Base-by-base conservation (phyloP, 1,140 invertebrate species). In the Ganaspis sp. region DNA sequence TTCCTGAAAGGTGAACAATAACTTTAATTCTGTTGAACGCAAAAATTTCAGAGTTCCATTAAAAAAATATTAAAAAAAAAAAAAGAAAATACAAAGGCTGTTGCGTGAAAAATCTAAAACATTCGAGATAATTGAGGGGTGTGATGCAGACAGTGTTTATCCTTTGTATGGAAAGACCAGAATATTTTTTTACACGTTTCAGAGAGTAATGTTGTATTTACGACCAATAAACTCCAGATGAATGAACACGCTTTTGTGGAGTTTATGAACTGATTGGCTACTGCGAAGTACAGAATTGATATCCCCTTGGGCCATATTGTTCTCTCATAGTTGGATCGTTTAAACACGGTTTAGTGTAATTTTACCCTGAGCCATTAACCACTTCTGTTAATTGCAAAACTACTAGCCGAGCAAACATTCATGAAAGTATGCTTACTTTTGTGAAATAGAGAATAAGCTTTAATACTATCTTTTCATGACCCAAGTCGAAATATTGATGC, bases 181-280 rank as follows among this genome's bases (percentile, higher is more conserved):
- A 23, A 64, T 26, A 64, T 64, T 26, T 64, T 64, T 64, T 11
- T 11, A 29, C 9, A 29, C 19, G 11, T 23, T 64, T 8, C 21
- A 23, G 4, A 4, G 21, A 0, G 23, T 26, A 64, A 64, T 23
- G 23, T 23, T 29, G 21, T 23, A 29, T 64, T 64, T 64, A 64
- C 54, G 54, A 64, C 9, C 54, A 64, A 64, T 64, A 64, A 64
- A 64, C 23, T 29, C 23, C 23, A 15, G 54, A 29, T 64, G 54
- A 26, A 64, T 64, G 54, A 64, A 64, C 54, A 64, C 54, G 54
- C 54, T 64, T 64, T 64, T 64, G 54, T 64, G 21, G 23, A 64
- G 54, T 64, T 64, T 29, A 29, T 64, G 21, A n/a, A 64, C 54
- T 64, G 54, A 64, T 64, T 64, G 54, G 54, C 54, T 64, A 64